Conservation (phyloP, 2,113 vertebrate species). For the Eudyptes chrysolophus region DNA sequence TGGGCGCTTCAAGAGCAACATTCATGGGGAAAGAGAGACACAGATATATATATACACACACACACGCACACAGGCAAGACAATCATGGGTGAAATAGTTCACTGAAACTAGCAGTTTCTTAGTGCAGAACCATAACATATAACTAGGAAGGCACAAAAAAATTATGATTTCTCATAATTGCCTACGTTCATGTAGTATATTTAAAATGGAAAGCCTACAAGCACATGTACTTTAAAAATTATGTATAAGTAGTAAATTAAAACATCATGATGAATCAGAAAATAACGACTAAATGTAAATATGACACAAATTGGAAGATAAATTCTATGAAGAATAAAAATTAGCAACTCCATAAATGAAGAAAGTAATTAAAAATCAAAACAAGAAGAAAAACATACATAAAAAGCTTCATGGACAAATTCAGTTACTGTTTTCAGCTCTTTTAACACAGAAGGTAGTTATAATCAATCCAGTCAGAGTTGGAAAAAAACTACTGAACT, state of each 20-base stretch:
- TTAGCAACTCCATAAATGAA: not conserved
- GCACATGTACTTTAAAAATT: not conserved
- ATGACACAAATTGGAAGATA: not conserved
- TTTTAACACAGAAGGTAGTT: not conserved
- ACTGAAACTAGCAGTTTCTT: conserved; percentile 4
- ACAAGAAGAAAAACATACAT: not conserved
- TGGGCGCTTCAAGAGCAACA: conserved; percentile 55
- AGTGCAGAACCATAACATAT: not conserved
- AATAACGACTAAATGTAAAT: not conserved
- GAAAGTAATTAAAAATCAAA: not conserved
- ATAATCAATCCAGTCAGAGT: not conserved
- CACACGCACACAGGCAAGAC: conserved; percentile 3
- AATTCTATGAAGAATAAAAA: not conserved
- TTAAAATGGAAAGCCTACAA: not conserved
- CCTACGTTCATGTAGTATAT: not conserved
- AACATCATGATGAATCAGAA: not conserved
- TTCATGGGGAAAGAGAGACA: conserved; percentile 44
- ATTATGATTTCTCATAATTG: not conserved
- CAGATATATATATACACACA: not conserved
- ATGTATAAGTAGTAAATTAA: not conserved
- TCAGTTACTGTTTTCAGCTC: not conserved
- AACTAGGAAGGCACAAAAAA: not conserved
- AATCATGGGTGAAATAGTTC: not conserved
- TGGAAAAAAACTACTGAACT: not conserved
- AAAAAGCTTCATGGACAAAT: conserved; percentile 29